phyloP scores from a whole-genome alignment of 1,140 invertebrate species.

The Tribolium castaneum region DNA sequence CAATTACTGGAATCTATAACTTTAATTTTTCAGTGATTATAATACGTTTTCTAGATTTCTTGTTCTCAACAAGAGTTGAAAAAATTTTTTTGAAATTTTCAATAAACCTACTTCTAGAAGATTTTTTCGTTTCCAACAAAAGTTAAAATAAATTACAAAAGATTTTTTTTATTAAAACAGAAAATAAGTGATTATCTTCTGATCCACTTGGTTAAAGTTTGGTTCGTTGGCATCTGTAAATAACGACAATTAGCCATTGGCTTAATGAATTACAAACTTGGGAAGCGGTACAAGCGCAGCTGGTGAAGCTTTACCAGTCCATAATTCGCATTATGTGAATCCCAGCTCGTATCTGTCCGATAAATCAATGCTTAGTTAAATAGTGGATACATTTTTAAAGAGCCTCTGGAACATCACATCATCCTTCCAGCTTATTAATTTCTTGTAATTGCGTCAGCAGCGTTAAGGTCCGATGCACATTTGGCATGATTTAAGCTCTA shows the following conservation, averaged over 20 bases:
- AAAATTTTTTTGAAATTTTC: no score
- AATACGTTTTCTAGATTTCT: no score
- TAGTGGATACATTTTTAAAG: background rate
- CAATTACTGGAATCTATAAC: no score
- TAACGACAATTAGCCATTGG: background rate
- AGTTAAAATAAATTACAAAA: no score
- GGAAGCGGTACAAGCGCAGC: background rate
- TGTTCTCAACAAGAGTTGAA: no score
- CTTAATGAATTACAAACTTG: background rate
- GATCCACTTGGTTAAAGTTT: no score
- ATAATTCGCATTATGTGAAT: background rate
- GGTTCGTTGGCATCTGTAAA: background rate
- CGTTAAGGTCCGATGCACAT: constrained; percentile 13
- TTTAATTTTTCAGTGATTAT: no score
- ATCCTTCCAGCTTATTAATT: background rate
- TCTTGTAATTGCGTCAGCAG: background rate
- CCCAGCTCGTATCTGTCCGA: background rate
- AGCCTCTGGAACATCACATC: no score
- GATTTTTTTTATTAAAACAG: no score
- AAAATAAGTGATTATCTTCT: no score
- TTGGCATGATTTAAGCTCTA: background rate
- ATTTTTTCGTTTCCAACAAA: no score
- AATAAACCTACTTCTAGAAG: no score
- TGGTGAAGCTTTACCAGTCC: background rate
- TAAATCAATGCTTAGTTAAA: background rate